Evolutionary conservation across 1,140 invertebrate species (phyloP).

Genomic region (Cotesia chilonis): DNA sequence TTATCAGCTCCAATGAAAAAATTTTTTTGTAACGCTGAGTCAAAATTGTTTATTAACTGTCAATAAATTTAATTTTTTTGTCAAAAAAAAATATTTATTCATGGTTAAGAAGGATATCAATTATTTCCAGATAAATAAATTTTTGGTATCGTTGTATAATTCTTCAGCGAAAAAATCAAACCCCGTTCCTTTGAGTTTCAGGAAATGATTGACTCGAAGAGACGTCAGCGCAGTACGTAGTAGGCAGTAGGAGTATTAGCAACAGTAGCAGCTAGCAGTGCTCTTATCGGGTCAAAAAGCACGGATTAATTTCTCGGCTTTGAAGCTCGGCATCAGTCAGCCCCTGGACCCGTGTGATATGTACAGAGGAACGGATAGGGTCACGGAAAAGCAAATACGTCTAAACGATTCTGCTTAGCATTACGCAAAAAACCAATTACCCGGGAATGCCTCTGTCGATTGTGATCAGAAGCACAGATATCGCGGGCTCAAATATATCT

Average conservation of each 20-base stretch:
- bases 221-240: neutral
- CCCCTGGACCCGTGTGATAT: slow-evolving; percentile 23
- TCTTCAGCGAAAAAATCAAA: neutral
- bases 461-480: slow-evolving; percentile 35
- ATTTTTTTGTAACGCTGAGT: no score
- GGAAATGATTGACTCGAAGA: neutral
- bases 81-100: no score
- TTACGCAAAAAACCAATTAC: slow-evolving; percentile 52
- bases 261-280: neutral
- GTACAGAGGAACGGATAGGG: slow-evolving; percentile 7
- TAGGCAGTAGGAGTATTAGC: no score
- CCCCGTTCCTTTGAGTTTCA: no score
- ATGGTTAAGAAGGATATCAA: no score
- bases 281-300: neutral
- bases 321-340: slow-evolving; percentile 14
- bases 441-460: slow-evolving; percentile 46
- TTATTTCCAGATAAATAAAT: no score
- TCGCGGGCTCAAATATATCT: slow-evolving; percentile 18
- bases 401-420: slow-evolving; percentile 39
- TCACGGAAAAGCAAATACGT: slow-evolving; percentile 41
- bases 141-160: neutral
- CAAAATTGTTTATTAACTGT: no score
- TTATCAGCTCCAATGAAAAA: no score
- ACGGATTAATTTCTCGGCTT: slow-evolving; percentile 40
- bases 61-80: no score